A percentile compares a stretch with the other conserved stretches of the same genome.
Evolutionary conservation across 1,140 invertebrate species (phyloP).

Genomic region (Trachelipus rathkii): DNA sequence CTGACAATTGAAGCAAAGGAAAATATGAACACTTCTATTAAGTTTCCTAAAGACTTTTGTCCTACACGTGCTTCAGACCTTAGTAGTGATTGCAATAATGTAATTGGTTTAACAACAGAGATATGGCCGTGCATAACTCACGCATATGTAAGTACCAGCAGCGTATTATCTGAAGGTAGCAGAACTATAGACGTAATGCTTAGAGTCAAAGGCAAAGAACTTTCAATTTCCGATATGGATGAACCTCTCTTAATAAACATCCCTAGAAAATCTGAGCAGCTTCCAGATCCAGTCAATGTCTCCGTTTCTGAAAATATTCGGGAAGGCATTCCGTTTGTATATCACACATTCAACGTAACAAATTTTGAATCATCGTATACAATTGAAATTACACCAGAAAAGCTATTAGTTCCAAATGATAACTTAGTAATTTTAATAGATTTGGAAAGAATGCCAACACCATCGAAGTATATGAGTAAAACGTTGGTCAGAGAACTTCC

Average conservation of each 20-base stretch:
- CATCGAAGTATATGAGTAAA: slow-evolving; percentile 16
- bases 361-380: slow-evolving; percentile 18
- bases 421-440: slow-evolving; percentile 20
- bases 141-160: slow-evolving; percentile 7
- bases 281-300: slow-evolving; percentile 18
- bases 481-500: slow-evolving; percentile 23
- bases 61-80: slow-evolving; percentile 13
- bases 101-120: slow-evolving; percentile 22
- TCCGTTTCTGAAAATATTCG: slow-evolving; percentile 13
- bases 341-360: slow-evolving; percentile 27
- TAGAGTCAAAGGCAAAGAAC: background rate
- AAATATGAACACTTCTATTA: slow-evolving; percentile 8
- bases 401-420: background rate
- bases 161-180: background rate
- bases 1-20: slow-evolving; percentile 19
- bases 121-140: slow-evolving; percentile 28
- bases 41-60: slow-evolving; percentile 26
- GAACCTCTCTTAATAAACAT: slow-evolving; percentile 27
- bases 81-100: slow-evolving; percentile 19
- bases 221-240: background rate
- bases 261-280: slow-evolving; percentile 22
- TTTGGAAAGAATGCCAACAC: slow-evolving; percentile 27
- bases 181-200: slow-evolving; percentile 21
- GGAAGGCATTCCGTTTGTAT: slow-evolving; percentile 16
- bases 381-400: slow-evolving; percentile 19